Percentiles rank a stretch among this genome's conserved stretches.
These are phyloP conservation scores for Gymnocypris eckloni DNA, from an alignment of 2,797 vertebrate species.

Conservation along the genomic window DNA sequence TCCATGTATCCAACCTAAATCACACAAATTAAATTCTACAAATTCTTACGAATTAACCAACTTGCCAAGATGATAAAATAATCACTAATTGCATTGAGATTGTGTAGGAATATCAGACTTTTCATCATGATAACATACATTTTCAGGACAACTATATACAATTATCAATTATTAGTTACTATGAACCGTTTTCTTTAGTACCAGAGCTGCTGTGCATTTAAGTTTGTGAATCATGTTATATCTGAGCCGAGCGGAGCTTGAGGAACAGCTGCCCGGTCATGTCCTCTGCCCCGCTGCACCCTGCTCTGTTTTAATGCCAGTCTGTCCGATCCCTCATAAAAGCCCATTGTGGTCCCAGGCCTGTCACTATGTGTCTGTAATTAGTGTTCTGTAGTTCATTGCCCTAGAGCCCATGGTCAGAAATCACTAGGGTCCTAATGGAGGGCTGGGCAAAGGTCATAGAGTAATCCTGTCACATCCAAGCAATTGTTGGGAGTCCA, in stretches of 20 bases:
- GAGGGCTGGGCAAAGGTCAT: slow-evolving; percentile 72
- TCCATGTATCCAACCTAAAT: neutral
- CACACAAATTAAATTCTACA: neutral
- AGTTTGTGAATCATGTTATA: slow-evolving; percentile 45
- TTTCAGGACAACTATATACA: too few species aligned
- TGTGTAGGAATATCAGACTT: too few species aligned
- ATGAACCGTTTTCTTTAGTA: neutral
- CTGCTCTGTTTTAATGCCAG: slow-evolving; percentile 42
- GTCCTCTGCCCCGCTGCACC: neutral
- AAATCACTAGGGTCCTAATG: slow-evolving; percentile 80
- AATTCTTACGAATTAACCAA: neutral
- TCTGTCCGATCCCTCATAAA: slow-evolving; percentile 54
- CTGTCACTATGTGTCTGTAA: slow-evolving; percentile 71
- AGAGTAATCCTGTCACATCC: slow-evolving; percentile 67
- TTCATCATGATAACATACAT: too few species aligned
- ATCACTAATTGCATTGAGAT: too few species aligned
- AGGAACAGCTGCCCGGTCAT: slow-evolving; percentile 11
- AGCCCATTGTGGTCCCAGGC: slow-evolving; percentile 59
- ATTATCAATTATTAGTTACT: too few species aligned
- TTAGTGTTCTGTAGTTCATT: slow-evolving; percentile 80
- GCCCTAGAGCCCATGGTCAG: slow-evolving; percentile 75
- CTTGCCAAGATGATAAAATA: too few species aligned
- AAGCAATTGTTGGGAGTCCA: slow-evolving; percentile 75
- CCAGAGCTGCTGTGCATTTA: neutral
- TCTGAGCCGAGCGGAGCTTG: slow-evolving; percentile 42